Conservation (phyloP, 2,113 vertebrate genomes). For the Sorex fumeus region DNA sequence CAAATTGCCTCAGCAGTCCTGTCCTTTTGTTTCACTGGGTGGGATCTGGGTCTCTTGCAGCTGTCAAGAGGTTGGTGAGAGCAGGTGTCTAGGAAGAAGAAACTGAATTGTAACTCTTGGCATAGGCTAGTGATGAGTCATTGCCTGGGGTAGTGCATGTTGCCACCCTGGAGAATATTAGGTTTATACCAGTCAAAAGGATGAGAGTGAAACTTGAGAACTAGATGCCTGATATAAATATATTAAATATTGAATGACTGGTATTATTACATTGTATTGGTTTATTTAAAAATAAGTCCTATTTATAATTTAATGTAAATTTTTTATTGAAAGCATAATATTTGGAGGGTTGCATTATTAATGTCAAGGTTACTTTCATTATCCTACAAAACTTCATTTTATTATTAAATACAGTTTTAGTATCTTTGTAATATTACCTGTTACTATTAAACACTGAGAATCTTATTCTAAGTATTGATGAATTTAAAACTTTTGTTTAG, state of each 20-base stretch:
- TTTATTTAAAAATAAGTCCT: conserved; percentile 19
- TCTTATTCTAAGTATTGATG: conserved; percentile 39
- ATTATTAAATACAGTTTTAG: conserved; percentile 44
- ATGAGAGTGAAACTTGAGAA: neutral
- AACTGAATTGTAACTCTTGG: neutral
- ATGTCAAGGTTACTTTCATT: conserved; percentile 47
- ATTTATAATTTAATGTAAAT: conserved; percentile 56
- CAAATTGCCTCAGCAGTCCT: neutral
- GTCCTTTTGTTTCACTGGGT: conserved; percentile 28
- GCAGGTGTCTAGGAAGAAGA: neutral
- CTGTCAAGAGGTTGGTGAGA: conserved; percentile 30
- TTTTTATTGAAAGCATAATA: conserved; percentile 15
- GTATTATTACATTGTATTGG: conserved; percentile 5
- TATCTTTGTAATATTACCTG: conserved; percentile 40
- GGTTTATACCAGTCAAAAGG: conserved; percentile 32
- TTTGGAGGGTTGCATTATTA: conserved; percentile 15
- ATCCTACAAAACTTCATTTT: conserved; percentile 53
- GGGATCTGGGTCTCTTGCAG: neutral
- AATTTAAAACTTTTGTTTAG: conserved; percentile 1
- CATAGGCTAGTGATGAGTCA: neutral
- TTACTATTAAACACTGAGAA: neutral
- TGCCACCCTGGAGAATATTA: neutral
- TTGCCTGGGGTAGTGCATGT: neutral
- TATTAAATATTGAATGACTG: neutral
- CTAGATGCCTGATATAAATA: conserved; percentile 27